phyloP scores from a whole-genome alignment of 1,140 invertebrate species.

The Parasteatoda tepidariorum region DNA sequence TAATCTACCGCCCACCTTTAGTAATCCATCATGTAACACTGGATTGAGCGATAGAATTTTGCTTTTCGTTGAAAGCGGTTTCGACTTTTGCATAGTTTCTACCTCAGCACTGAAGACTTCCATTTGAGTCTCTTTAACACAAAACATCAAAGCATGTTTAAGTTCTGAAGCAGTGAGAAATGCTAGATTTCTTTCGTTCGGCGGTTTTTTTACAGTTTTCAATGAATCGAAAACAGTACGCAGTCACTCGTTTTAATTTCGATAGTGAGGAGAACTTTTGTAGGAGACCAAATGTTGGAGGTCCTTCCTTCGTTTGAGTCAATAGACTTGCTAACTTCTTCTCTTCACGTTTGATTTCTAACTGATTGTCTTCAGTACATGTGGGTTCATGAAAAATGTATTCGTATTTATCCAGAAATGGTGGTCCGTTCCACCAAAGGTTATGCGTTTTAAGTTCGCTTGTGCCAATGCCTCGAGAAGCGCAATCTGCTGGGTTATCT shows the following conservation, averaged over 20 bases:
- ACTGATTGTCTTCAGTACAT: not conserved
- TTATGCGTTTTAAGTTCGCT: not conserved
- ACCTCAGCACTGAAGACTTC: not conserved
- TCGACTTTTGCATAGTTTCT: not conserved
- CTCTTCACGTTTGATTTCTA: not conserved
- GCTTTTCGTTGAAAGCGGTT: not conserved
- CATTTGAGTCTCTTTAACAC: not conserved
- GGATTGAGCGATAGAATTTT: not conserved
- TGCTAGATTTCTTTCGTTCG: not conserved
- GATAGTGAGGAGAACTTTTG: not conserved
- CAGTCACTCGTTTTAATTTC: not conserved
- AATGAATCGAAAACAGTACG: not conserved
- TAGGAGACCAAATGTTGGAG: not conserved
- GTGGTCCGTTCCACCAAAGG: not conserved
- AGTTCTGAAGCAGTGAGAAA: not conserved
- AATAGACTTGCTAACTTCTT: not conserved
- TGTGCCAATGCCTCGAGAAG: not conserved
- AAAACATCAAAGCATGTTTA: not conserved
- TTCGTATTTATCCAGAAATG: not conserved
- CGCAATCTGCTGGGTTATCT: conserved; percentile 1
- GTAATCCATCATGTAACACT: not conserved
- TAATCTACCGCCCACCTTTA: not conserved
- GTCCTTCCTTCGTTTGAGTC: not conserved
- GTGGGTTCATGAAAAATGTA: not conserved
- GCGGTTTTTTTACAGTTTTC: not conserved